Evolutionary conservation across 2,113 vertebrate species (phyloP).

Genomic region (Salvator merianae): DNA sequence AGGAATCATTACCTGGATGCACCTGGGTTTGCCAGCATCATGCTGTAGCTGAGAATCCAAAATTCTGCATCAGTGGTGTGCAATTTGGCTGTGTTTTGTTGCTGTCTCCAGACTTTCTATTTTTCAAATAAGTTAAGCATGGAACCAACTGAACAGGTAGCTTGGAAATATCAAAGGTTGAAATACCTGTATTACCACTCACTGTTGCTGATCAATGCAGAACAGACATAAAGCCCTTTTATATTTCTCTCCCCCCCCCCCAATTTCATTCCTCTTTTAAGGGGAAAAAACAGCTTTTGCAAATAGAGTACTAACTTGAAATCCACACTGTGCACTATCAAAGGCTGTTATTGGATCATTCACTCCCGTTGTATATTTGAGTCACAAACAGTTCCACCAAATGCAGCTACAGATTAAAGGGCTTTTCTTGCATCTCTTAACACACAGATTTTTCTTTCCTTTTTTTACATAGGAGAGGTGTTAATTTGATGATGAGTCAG

Average conservation of each 20-base stretch:
- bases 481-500: background rate
- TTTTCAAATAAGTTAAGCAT: no score
- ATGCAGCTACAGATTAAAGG: background rate
- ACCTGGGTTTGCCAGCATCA: no score
- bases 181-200: background rate
- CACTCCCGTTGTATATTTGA: background rate
- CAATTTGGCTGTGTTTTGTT: no score
- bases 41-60: no score
- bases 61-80: no score
- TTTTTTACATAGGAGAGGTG: background rate
- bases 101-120: background rate
- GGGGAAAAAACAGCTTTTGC: background rate
- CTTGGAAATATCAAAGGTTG: background rate
- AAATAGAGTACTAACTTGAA: background rate
- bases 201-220: no score
- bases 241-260: background rate
- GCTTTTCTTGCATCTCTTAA: background rate
- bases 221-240: background rate
- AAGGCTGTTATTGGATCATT: background rate
- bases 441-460: background rate
- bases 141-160: background rate
- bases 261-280: background rate
- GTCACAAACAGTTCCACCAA: background rate
- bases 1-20: no score
- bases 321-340: background rate